Conservation (phyloP, 2,888 invertebrate genomes). For the Hypomecis atomaria region DNA sequence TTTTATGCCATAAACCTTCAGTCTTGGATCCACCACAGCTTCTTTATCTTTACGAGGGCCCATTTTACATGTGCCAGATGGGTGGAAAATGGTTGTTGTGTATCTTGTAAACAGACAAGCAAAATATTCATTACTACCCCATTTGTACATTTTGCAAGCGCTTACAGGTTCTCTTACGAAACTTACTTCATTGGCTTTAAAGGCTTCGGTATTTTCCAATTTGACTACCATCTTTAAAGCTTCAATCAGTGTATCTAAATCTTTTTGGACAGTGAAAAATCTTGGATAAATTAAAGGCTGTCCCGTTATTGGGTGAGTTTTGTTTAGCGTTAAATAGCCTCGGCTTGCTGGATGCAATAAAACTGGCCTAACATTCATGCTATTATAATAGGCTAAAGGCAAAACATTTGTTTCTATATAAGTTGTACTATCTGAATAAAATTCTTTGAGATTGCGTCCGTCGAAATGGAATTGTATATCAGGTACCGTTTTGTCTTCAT, state of each 20-base stretch:
- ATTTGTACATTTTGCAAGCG: constrained; percentile 80
- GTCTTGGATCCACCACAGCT: constrained; percentile 66
- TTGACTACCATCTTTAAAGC: constrained; percentile 84
- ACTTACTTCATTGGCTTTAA: constrained; percentile 80
- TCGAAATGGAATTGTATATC: constrained; percentile 88
- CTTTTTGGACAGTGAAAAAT: constrained; percentile 85
- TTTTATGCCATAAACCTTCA: constrained; percentile 64
- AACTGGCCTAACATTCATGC: constrained; percentile 86
- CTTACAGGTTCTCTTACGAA: constrained; percentile 83
- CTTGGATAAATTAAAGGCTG: constrained; percentile 89
- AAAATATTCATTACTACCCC: constrained; percentile 87
- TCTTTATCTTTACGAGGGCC: constrained; percentile 66
- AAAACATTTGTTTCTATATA: constrained; percentile 70
- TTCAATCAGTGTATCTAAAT: constrained; percentile 85
- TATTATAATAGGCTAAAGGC: constrained; percentile 86
- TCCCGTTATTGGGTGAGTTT: constrained; percentile 87
- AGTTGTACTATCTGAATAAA: constrained; percentile 81
- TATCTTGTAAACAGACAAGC: constrained; percentile 87
- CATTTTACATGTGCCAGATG: constrained; percentile 73
- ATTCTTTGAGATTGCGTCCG: constrained; percentile 80
- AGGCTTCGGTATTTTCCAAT: constrained; percentile 83
- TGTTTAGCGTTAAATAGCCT: constrained; percentile 85
- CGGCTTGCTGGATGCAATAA: constrained; percentile 85
- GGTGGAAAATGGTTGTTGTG: constrained; percentile 82
- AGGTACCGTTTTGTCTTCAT: constrained; percentile 78